Percentiles rank a stretch among this genome's conserved stretches.
Conservation (phyloP, 2,113 vertebrate species). For the Oncorhynchus nerka region DNA sequence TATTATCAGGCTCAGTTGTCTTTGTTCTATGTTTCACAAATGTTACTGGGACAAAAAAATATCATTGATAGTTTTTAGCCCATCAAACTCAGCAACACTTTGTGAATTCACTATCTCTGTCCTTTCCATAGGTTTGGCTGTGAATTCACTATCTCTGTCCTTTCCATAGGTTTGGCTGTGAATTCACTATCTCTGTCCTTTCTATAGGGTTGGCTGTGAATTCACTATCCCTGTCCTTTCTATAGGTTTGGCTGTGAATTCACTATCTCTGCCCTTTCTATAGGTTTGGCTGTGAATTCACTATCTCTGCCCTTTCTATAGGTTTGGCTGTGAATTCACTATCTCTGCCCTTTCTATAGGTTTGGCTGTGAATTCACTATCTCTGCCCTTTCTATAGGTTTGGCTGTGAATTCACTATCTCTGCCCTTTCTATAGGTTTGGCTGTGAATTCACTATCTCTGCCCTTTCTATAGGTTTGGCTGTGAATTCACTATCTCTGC, state of each 20-base stretch:
- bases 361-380: constrained; percentile 57
- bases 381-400: constrained; percentile 58
- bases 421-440: constrained; percentile 62
- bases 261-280: too few relatives aligned
- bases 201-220: constrained; percentile 72
- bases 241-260: constrained; percentile 72
- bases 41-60: too few relatives aligned
- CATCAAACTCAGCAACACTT: too few relatives aligned
- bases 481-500: too few relatives aligned
- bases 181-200: too few relatives aligned
- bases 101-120: too few relatives aligned
- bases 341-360: constrained; percentile 55
- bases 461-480: constrained; percentile 55
- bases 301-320: constrained; percentile 30
- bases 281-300: constrained; percentile 73
- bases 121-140: constrained; percentile 70
- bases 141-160: constrained; percentile 1
- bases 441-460: constrained; percentile 47
- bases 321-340: constrained; percentile 67
- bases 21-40: too few relatives aligned
- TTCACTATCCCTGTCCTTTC: too few relatives aligned
- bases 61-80: too few relatives aligned
- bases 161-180: constrained; percentile 72
- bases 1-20: too few relatives aligned
- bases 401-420: constrained; percentile 54